These are phyloP conservation scores for Lepeophtheirus salmonis DNA, from an alignment of 1,140 invertebrate species.

Conservation along the genomic window DNA sequence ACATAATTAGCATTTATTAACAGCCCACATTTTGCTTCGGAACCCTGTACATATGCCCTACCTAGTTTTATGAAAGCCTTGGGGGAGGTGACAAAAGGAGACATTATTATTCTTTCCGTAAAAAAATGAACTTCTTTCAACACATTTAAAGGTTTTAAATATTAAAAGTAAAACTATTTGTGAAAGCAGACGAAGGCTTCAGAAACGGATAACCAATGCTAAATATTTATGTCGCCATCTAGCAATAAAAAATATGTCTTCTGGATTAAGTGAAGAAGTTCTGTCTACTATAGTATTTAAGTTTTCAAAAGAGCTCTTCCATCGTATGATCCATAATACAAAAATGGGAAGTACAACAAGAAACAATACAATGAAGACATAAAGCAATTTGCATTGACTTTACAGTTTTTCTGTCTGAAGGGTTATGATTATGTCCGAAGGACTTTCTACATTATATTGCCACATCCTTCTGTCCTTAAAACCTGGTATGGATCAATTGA, in stretches of 20 bases:
- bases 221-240: background rate
- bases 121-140: too few relatives aligned
- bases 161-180: too few relatives aligned
- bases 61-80: too few relatives aligned
- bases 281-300: background rate
- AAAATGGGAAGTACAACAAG: background rate
- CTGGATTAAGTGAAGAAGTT: too few relatives aligned
- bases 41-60: too few relatives aligned
- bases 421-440: background rate
- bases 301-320: background rate
- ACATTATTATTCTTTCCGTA: too few relatives aligned
- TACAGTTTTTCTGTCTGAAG: background rate
- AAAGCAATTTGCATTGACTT: background rate
- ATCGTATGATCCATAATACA: background rate
- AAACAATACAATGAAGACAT: background rate
- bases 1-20: too few relatives aligned
- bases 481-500: background rate
- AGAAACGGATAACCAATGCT: background rate
- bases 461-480: background rate
- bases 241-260: background rate
- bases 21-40: too few relatives aligned
- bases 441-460: background rate
- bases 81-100: too few relatives aligned
- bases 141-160: too few relatives aligned
- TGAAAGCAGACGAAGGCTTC: too few relatives aligned